Evolutionary conservation across 2,888 invertebrate genomes (phyloP).

Genomic region (Latrodectus elegans): DNA sequence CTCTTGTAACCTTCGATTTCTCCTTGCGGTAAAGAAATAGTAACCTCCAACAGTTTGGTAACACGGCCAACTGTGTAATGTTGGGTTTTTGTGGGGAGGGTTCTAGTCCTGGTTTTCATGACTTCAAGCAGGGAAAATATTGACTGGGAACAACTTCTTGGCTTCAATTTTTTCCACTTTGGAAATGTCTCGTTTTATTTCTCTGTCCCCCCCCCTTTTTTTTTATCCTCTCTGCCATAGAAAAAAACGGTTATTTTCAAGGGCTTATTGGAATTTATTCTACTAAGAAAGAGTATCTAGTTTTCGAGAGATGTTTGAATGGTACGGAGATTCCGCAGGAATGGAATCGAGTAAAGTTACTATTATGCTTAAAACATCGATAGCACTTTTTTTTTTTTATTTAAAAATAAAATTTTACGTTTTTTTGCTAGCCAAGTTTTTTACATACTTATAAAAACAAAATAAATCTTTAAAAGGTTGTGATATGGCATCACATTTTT

Average conservation of each 20-base stretch:
- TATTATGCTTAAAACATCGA: too few species aligned
- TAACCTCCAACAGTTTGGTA: background rate
- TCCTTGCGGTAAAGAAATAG: conserved; percentile 51
- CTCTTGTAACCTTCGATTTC: conserved; percentile 32
- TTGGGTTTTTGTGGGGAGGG: conserved; percentile 64
- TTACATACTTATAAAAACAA: too few species aligned
- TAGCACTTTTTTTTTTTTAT: too few species aligned
- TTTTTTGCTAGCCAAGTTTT: too few species aligned
- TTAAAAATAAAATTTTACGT: too few species aligned
- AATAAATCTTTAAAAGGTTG: too few species aligned
- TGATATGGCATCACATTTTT: too few species aligned
- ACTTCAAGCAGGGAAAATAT: conserved; percentile 52
- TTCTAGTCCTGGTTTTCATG: conserved; percentile 37
- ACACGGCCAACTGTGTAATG: conserved; percentile 61
- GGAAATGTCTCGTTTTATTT: background rate
- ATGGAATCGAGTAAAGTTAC: too few species aligned
- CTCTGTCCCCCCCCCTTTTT: conserved; percentile 23
- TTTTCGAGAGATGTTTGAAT: too few species aligned
- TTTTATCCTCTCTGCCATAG: background rate
- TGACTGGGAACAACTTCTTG: conserved; percentile 53
- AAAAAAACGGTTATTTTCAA: conserved; percentile 8
- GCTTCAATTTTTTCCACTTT: conserved; percentile 50
- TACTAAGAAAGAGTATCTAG: background rate
- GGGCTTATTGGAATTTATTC: conserved; percentile 58
- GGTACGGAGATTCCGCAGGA: too few species aligned